Base-by-base conservation (phyloP, 2,113 vertebrate genomes). In the Fregata magnificens region DNA sequence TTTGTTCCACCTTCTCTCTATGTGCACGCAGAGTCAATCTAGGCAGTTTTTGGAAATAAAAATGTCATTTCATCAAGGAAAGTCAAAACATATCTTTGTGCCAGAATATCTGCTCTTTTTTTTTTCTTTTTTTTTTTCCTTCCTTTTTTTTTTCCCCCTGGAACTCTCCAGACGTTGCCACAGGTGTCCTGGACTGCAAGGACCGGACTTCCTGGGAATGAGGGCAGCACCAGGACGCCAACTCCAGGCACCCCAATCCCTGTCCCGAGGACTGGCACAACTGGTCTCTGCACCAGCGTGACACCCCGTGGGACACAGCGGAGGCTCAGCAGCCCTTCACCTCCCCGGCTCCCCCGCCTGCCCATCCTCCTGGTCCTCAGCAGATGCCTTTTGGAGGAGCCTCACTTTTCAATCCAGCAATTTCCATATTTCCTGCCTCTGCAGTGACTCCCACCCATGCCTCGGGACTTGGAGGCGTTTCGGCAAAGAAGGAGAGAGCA, bases 1-100 rank as follows among this genome's bases (percentile, higher is more conserved):
- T 95, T 94, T 96, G 86, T 95, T 95, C 96, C 96, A 88, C 94
- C 94, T 95, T 88, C 91, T 85, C 90, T 80, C 85, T 90, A 14
- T 9, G 38, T 16, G 76, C 47, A 56, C 4, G 5, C 80, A 40
- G 82, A 90, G 81, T 44, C 40, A 40, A 65, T 38, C 88, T 2
- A 87, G 84, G 87, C 95, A 96, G 95, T 71, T 95, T 87, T 93
- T 79, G 93, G 90, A 96, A 94, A 91, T 90, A 87, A 94, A 96
- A 89, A 96, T 87, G 90, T 85, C 95, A 96, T 94, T 93, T 91
- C 93, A 61, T 89, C 93, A 95, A 40, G 81, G 45, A 44, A 90
- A 95, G 94, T 87, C 96, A 96, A 91, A 96, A 90, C 89, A 94
- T 3, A 78, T 65, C 87, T 84, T 77, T 16, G 65, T 95, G 91